These are phyloP conservation scores for Sphaerophoria rueppellii DNA, from an alignment of 2,888 invertebrate species.

Conservation along the genomic window DNA sequence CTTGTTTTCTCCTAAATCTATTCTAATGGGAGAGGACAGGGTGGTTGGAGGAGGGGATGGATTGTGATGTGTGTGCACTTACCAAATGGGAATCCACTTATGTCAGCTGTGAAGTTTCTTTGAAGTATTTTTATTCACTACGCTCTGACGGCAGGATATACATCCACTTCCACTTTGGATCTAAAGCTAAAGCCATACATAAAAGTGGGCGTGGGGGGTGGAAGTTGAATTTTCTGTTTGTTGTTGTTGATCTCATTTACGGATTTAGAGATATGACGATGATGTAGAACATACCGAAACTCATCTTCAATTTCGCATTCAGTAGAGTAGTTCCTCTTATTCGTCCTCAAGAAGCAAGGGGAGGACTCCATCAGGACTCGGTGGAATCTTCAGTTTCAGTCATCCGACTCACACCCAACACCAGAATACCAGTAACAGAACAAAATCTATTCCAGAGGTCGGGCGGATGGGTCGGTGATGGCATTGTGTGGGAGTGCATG, in stretches of 20 bases:
- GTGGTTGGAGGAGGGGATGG: not conserved
- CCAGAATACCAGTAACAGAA: not conserved
- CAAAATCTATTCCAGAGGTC: not conserved
- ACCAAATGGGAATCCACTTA: constrained; percentile 74
- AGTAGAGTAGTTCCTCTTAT: not conserved
- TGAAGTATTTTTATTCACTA: constrained; percentile 72
- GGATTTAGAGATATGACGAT: constrained; percentile 70
- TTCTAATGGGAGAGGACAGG: constrained; percentile 39
- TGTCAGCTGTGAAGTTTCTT: constrained; percentile 74
- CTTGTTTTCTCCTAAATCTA: constrained; percentile 21
- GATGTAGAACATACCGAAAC: constrained; percentile 68
- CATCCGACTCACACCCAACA: constrained; percentile 10
- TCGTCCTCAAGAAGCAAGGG: no score
- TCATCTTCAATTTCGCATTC: not conserved
- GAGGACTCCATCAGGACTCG: not conserved
- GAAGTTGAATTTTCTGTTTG: constrained; percentile 14
- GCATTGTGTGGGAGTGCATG: constrained; percentile 54
- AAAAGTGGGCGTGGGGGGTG: not conserved
- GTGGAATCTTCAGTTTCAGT: constrained; percentile 7
- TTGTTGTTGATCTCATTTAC: constrained; percentile 73
- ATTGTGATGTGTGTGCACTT: constrained; percentile 58
- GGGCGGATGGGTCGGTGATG: not conserved
- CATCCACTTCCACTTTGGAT: constrained; percentile 18
- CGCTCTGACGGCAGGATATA: constrained; percentile 36
- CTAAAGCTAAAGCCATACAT: constrained; percentile 9